Evolutionary conservation across 1,140 invertebrate species (phyloP), one percentile per base, ranked within the genome.

Genomic region (Drosophila melanogaster): DNA sequence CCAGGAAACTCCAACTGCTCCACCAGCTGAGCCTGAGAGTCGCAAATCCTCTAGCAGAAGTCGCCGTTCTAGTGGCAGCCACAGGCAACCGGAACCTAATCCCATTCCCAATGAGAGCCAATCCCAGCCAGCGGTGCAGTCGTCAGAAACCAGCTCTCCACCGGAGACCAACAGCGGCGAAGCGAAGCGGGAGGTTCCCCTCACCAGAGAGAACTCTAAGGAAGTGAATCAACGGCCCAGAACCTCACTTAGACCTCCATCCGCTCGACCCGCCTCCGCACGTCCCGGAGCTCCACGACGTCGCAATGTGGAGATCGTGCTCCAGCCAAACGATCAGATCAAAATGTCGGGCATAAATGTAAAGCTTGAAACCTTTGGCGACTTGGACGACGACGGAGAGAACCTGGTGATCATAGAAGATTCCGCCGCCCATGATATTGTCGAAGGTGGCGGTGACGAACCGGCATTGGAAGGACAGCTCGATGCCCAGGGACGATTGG

Each of bases 201-300:
- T 92, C 15, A 79, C 77, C 12, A 67, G 91, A 3, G 91, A 92
- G 10, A 89, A 86, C 49, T 92, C 91, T 0, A 87, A 83, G 19
- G 91, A 92, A 0, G 65, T 75, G 0, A 66, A 57, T 44, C 61
- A 64, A 26, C 92, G 93, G 53, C 93, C 94, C 3, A 93, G 83
- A 70, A 94, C 93, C 53, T 93, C 93, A 1, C 64, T 95, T 35
- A 93, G 95, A 56, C 95, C 95, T n/a, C 93, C 94, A 15, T 95
- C 94, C 80, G 95, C 95, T 0, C 93, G 96, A 73, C 96, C 96
- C 5, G 94, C 95, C 0, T 97, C 96, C 66, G 95, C 96, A 14
- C 93, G 96, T 59, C 96, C 96, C 1, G 96, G 96, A 47, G 96
- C 96, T 24, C 96, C 96, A 7, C 93, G 95, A 58, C 92, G 96